These are phyloP conservation scores for Aporophyla lueneburgensis DNA, from an alignment of 2,888 invertebrate genomes.

Conservation along the genomic window DNA sequence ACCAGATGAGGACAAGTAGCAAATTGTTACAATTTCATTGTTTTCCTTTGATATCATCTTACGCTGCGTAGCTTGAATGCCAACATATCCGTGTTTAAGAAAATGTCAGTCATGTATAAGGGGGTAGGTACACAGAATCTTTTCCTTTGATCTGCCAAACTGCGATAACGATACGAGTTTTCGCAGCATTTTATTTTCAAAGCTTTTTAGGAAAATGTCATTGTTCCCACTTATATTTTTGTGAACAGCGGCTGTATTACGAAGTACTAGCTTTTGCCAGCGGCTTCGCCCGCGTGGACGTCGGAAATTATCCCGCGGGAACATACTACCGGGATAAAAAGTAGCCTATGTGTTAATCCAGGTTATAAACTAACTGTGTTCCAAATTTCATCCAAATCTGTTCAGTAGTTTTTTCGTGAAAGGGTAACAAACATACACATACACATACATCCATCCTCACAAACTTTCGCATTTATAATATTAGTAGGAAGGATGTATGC, in stretches of 20 bases:
- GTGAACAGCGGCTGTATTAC: neutral
- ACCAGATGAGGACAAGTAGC: neutral
- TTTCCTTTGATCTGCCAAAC: conserved; percentile 21
- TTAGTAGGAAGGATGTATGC: too few relatives aligned
- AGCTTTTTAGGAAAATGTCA: neutral
- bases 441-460: too few relatives aligned
- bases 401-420: too few relatives aligned
- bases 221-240: neutral
- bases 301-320: too few relatives aligned
- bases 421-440: too few relatives aligned
- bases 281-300: too few relatives aligned
- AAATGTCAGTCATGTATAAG: conserved; percentile 10
- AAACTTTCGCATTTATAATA: too few relatives aligned
- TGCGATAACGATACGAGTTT: neutral
- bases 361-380: too few relatives aligned
- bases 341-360: too few relatives aligned
- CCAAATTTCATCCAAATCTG: too few relatives aligned
- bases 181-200: neutral
- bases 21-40: neutral
- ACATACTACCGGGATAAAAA: too few relatives aligned
- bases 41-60: neutral
- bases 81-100: neutral
- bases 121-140: neutral
- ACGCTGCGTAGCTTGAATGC: conserved; percentile 6
- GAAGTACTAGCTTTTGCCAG: too few relatives aligned